Base-by-base conservation (phyloP, 2,888 invertebrate genomes). In the Clistopyga incitator region DNA sequence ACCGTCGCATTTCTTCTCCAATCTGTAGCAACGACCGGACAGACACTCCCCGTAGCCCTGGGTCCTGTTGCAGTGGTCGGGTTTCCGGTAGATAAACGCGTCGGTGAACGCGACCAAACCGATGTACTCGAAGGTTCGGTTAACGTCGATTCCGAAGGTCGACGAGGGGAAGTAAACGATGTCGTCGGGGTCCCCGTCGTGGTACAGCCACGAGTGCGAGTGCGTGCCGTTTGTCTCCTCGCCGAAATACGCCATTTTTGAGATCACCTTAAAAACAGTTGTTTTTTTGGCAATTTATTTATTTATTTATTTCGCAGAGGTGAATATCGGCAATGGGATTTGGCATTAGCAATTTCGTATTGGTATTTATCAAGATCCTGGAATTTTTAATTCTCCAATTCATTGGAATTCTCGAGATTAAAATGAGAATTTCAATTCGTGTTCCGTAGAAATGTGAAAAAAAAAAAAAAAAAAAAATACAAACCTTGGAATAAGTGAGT, bases 81-180 rank as follows among this genome's bases (percentile, higher is more conserved):
- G 94, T 20, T 97, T 95, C 0, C 96, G 94, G 0, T 97, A 95
- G 64, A 98, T 94, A 54, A 95, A 94, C 65, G 98, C 97, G 94
- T 99, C 99, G 71, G 98, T 98, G 91, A 99, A 97, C 2, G 98
- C 97, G 2, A 98, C 94, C 72, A 99, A 93, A 0, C 98, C 98
- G 1, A 97, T 96, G 92, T 95, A 98, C 95, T 97, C 97, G 90
- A 99, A 98, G 0, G 99, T 99, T 82, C 98, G 95, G 93, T 99
- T 98, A 1, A 98, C 98, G 93, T 99, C 99, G 84, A 98, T 96
- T 29, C 98, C 99, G 92, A 96, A 98, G 0, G 98, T 97, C 0
- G 98, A 96, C 0, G 98, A 96, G 0, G 99, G 98, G 92, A 97
- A 98, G 93, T 97, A 97, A 0, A 98, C 96, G 78, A 97, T 94